These are phyloP conservation scores for Drosophila kokeensis DNA, from an alignment of 2,888 invertebrate species.

Conservation along the genomic window DNA sequence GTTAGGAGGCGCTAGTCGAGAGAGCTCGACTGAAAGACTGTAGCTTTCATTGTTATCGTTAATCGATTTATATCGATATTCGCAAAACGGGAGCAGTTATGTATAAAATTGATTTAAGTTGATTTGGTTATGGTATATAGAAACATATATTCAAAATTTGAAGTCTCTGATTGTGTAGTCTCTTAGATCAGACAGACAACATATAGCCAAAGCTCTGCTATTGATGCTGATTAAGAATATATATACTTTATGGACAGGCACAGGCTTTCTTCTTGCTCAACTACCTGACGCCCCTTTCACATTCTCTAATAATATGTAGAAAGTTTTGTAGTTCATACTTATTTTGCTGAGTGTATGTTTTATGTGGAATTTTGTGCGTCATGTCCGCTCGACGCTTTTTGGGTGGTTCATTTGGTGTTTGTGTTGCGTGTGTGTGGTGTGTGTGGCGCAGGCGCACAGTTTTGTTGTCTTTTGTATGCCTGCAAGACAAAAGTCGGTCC, in stretches of 20 bases:
- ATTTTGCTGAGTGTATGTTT: conserved; percentile 20
- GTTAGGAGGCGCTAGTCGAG: no score
- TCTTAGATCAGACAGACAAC: neutral
- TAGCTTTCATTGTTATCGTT: no score
- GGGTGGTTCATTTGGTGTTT: conserved; percentile 47
- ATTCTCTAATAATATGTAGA: no score
- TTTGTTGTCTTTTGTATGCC: conserved; percentile 78
- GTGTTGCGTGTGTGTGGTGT: conserved; percentile 67
- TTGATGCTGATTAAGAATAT: neutral
- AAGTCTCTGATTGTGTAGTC: neutral
- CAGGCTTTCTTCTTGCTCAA: neutral
- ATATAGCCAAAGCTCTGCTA: neutral
- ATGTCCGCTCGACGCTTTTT: conserved; percentile 55
- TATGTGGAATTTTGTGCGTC: conserved; percentile 76
- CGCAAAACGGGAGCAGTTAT: neutral
- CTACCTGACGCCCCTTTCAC: neutral
- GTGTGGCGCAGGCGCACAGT: conserved; percentile 54
- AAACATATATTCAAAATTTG: neutral
- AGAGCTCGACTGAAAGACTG: no score
- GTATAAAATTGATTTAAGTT: neutral
- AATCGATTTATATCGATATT: no score
- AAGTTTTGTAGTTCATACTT: neutral
- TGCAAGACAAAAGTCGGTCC: conserved; percentile 68
- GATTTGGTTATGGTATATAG: neutral
- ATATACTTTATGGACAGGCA: fast-evolving